Evolutionary conservation across 2,888 invertebrate species (phyloP), one percentile per base, ranked within the genome.

Genomic region (Corbicula japonica): DNA sequence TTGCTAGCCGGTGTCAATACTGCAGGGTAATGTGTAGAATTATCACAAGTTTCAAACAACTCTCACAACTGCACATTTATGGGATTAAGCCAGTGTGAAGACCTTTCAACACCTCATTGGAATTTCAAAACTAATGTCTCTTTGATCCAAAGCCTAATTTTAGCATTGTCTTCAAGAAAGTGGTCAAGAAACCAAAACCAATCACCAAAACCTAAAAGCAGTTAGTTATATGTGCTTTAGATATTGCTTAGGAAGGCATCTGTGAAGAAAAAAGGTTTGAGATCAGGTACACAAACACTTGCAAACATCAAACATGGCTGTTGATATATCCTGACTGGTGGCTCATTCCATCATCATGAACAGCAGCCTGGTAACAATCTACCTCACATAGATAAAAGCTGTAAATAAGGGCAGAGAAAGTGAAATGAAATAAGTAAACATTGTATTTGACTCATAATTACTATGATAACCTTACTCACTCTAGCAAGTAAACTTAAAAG

Each of bases 361-460:
- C 18, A 5, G 52, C 48, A 50, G 21, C 63, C 32, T 50, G 35
- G 63, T 35, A 50, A 63, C 63, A 50, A 63, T 63, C 63, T 10
- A 35, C 50, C 8, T 23, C 10, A 30, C 10, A 38, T 50, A 35
- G 50, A 63, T 63, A 50, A 35, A 34, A 48, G n/a, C 26, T 1
- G 35, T 28, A 35, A 63, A 63, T 63, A 50, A 50, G 50, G 50
- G 34, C 63, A 50, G 35, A 21, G 6, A 63, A 63, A 50, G 50
- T 63, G 63, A 63, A 50, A 63, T 50, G 63, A 63, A 32, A 48
- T 63, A 23, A 30, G n/a, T 35, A 62, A 62, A 62, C 62, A 28
- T 44, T 35, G n/a, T n/a, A n/a, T 34, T 50, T n/a, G 38, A 23
- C 32, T 63, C 48, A 30, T 63, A 34, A 50, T n/a, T 48, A 10